These are phyloP conservation scores for Drosophila borealis DNA, from an alignment of 2,888 invertebrate genomes.

Conservation along the genomic window DNA sequence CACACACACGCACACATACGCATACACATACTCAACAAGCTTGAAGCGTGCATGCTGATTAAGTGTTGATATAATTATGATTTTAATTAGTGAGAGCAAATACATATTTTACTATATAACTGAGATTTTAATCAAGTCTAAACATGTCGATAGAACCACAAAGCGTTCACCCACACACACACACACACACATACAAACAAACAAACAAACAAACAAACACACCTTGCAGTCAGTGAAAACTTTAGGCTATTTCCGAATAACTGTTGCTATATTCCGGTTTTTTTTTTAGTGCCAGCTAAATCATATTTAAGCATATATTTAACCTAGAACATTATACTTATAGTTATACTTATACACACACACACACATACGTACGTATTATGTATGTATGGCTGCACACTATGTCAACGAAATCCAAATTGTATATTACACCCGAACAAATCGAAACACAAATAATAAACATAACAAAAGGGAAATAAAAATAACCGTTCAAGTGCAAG, in stretches of 20 bases:
- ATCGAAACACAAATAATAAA: conserved; percentile 26
- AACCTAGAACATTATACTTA: conserved; percentile 41
- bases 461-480: conserved; percentile 17
- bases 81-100: conserved; percentile 35
- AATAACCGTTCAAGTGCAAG: conserved; percentile 52
- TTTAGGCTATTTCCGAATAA: conserved; percentile 38
- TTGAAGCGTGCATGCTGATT: conserved; percentile 39
- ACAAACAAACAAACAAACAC: conserved; percentile 20
- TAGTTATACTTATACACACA: conserved; percentile 30
- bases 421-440: conserved; percentile 62
- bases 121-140: conserved; percentile 61
- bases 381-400: conserved; percentile 22
- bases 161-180: conserved; percentile 63
- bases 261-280: conserved; percentile 38
- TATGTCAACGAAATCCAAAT: conserved; percentile 38
- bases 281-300: conserved; percentile 61
- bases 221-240: conserved; percentile 37
- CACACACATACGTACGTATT: conserved; percentile 19
- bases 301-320: conserved; percentile 46
- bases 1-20: conserved; percentile 5
- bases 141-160: conserved; percentile 75
- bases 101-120: conserved; percentile 39
- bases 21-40: conserved; percentile 9
- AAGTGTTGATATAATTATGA: conserved; percentile 40
- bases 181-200: conserved; percentile 26